A percentile compares a stretch with the other conserved stretches of the same genome.
Evolutionary conservation across 2,797 vertebrate species (phyloP).

Genomic region (Galaxias olidus): DNA sequence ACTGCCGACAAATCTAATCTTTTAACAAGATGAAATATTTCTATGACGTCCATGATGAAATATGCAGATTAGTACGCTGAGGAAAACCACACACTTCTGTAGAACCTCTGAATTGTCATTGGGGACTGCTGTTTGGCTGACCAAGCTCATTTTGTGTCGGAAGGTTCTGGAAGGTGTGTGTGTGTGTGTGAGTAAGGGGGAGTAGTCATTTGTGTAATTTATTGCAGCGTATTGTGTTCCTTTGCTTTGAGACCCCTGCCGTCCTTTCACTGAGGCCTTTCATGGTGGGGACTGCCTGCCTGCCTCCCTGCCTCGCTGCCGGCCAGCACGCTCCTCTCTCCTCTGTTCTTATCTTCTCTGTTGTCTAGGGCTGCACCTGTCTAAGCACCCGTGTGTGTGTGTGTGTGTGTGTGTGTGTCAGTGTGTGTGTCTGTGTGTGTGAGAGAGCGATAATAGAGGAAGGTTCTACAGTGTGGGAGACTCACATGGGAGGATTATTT

Average conservation of each 20-base stretch:
- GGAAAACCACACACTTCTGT: too few relatives aligned
- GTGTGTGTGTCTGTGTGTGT: constrained; percentile 6
- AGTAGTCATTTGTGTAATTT: not conserved
- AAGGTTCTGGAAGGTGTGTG: too few relatives aligned
- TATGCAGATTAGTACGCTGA: too few relatives aligned
- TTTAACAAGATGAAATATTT: too few relatives aligned
- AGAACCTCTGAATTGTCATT: too few relatives aligned
- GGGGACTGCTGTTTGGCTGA: too few relatives aligned
- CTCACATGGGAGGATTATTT: constrained; percentile 26
- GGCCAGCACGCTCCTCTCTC: not conserved
- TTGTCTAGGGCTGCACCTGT: not conserved
- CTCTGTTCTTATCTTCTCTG: not conserved
- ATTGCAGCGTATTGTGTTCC: not conserved
- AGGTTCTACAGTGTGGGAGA: not conserved
- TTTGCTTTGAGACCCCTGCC: not conserved
- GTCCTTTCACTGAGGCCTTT: not conserved
- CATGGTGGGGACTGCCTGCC: not conserved
- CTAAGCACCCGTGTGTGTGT: not conserved
- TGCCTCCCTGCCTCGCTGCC: too few relatives aligned
- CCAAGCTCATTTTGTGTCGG: too few relatives aligned
- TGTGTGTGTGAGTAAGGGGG: not conserved
- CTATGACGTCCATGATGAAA: too few relatives aligned
- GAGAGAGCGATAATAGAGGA: not conserved
- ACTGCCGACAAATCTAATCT: too few relatives aligned
- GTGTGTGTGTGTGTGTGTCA: not conserved